These are phyloP conservation scores for Chiloscyllium plagiosum DNA, from an alignment of 2,113 vertebrate species.

Conservation along the genomic window DNA sequence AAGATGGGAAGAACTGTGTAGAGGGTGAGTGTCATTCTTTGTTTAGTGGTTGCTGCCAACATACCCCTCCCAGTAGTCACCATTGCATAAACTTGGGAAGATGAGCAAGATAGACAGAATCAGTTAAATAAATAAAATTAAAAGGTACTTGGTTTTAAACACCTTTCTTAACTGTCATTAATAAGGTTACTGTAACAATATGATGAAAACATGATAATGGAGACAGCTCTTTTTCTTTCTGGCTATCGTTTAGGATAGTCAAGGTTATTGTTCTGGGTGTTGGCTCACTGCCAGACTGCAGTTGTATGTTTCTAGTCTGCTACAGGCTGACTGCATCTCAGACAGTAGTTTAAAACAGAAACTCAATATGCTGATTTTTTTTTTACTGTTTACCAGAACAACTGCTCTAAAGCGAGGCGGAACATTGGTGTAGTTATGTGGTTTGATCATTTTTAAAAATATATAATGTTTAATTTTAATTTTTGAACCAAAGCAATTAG, in stretches of 20 bases:
- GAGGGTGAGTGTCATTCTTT: not conserved
- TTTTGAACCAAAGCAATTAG: not conserved
- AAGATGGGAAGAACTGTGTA: not conserved
- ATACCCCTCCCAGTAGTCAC: not conserved
- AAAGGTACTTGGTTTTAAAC: not conserved
- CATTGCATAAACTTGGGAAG: not conserved
- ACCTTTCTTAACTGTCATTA: not conserved
- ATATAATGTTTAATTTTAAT: too few species aligned
- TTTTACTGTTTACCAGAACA: not conserved
- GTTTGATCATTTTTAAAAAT: not conserved
- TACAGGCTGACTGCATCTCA: not conserved
- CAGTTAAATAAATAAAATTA: not conserved
- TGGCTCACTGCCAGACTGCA: not conserved
- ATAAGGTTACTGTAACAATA: not conserved
- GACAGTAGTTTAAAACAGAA: not conserved
- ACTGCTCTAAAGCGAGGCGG: not conserved
- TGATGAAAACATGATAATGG: not conserved
- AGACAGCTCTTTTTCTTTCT: not conserved
- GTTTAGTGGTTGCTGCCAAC: not conserved
- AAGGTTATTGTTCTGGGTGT: not conserved
- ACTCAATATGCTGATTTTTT: not conserved
- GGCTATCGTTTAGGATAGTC: not conserved
- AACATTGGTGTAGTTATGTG: not conserved
- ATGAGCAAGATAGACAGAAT: not conserved
- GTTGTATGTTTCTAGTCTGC: not conserved